A percentile compares a stretch with the other conserved stretches of the same genome.
Conservation (phyloP, 2,888 invertebrate genomes). For the Drosophila testacea region DNA sequence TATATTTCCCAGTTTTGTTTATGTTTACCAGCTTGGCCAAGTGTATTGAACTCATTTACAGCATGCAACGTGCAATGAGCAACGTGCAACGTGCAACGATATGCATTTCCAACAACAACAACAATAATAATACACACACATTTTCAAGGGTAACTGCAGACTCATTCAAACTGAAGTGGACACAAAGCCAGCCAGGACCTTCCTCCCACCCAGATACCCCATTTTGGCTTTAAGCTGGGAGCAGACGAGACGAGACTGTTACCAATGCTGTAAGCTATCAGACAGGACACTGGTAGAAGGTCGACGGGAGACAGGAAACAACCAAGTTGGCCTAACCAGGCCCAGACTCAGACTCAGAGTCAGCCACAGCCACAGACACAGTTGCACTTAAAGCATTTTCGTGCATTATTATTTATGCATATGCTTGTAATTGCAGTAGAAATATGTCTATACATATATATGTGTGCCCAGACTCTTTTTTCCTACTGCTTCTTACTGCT, state of each 20-base stretch:
- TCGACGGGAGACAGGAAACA: conserved; percentile 32
- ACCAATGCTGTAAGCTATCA: conserved; percentile 31
- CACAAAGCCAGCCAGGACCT: conserved; percentile 36
- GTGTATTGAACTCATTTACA: conserved; percentile 76
- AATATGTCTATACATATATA: conserved; percentile 15
- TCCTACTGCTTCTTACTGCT: conserved; percentile 8
- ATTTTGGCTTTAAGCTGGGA: conserved; percentile 20
- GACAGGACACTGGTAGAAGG: conserved; percentile 25
- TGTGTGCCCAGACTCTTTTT: conserved; percentile 59
- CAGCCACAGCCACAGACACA: conserved; percentile 29
- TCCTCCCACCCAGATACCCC: background rate
- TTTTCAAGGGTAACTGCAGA: conserved; percentile 82
- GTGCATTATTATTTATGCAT: conserved; percentile 82
- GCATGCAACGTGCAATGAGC: conserved; percentile 49
- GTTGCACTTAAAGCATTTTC: conserved; percentile 74
- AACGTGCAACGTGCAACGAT: conserved; percentile 50
- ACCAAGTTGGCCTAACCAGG: conserved; percentile 27
- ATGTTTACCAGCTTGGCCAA: conserved; percentile 69
- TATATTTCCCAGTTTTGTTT: conserved; percentile 75
- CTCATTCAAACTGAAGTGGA: conserved; percentile 75
- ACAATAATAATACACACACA: conserved; percentile 41
- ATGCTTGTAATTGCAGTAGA: conserved; percentile 70
- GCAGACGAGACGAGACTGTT: conserved; percentile 44
- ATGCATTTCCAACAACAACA: conserved; percentile 55
- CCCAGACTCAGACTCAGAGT: conserved; percentile 11